Percentiles rank a stretch among this genome's conserved stretches.
These are phyloP conservation scores for Theristicus caerulescens DNA, from an alignment of 2,113 vertebrate species.

Conservation along the genomic window DNA sequence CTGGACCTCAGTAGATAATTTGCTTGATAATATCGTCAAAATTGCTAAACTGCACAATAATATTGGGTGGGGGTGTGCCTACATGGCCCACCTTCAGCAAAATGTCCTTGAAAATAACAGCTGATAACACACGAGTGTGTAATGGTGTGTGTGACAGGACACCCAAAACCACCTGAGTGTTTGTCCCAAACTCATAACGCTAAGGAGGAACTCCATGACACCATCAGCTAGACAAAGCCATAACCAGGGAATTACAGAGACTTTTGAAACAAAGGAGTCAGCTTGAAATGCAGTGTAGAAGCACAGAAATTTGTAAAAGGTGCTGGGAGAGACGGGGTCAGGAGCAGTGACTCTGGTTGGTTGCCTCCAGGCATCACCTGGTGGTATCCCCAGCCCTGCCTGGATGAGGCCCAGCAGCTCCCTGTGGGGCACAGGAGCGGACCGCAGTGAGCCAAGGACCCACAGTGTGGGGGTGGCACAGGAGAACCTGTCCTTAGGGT, in stretches of 20 bases:
- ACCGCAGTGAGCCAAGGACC: neutral
- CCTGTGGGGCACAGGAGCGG: neutral
- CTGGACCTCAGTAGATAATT: neutral
- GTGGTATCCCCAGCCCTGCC: neutral
- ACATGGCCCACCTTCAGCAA: neutral
- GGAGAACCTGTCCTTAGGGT: neutral
- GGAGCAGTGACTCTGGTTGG: neutral
- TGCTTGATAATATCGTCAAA: neutral
- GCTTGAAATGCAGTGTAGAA: neutral
- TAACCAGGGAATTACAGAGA: neutral
- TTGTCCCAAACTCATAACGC: neutral
- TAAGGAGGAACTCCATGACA: neutral
- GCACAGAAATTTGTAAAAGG: neutral
- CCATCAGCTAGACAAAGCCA: neutral
- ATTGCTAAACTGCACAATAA: neutral
- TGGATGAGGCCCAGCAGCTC: neutral
- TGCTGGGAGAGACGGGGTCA: neutral
- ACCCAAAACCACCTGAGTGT: neutral
- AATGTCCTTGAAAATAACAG: neutral
- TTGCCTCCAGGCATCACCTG: rapidly evolving
- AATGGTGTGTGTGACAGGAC: neutral
- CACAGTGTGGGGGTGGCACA: rapidly evolving
- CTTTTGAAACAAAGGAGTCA: neutral
- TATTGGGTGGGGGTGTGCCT: no score
- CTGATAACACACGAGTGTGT: neutral